These are phyloP conservation scores for Gracilinanus agilis DNA, from an alignment of 2,113 vertebrate species.

Conservation along the genomic window DNA sequence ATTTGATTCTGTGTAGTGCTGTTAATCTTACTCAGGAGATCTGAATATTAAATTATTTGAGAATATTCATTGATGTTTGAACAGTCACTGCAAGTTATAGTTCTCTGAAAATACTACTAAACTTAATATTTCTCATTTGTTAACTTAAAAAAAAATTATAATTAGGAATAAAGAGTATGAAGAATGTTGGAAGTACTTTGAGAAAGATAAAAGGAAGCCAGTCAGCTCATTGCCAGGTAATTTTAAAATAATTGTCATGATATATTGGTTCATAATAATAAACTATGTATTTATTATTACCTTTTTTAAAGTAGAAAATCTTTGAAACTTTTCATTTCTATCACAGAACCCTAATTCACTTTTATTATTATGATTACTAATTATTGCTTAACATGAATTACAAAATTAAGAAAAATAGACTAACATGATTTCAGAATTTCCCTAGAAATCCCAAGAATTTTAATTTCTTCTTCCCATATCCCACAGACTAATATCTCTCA, in stretches of 20 bases:
- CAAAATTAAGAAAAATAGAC: not conserved
- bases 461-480: not conserved
- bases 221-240: not conserved
- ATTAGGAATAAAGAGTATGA: too few relatives aligned
- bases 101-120: not conserved
- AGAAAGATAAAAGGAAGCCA: too few relatives aligned
- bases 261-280: not conserved
- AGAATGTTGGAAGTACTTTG: too few relatives aligned
- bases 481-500: not conserved
- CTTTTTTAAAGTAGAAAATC: not conserved
- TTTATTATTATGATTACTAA: not conserved
- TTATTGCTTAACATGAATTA: not conserved
- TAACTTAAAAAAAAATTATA: too few relatives aligned
- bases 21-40: not conserved
- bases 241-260: conserved; percentile 5
- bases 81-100: too few relatives aligned
- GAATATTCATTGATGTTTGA: not conserved
- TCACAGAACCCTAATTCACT: not conserved
- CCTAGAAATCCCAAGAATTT: not conserved
- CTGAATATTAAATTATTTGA: not conserved
- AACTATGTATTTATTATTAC: not conserved
- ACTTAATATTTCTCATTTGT: not conserved
- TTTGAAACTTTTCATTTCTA: conserved; percentile 12
- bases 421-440: not conserved
- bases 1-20: not conserved